Evolutionary conservation across 2,888 invertebrate genomes (phyloP), one percentile per base, ranked within the genome.

Genomic region (Lottia gigantea): DNA sequence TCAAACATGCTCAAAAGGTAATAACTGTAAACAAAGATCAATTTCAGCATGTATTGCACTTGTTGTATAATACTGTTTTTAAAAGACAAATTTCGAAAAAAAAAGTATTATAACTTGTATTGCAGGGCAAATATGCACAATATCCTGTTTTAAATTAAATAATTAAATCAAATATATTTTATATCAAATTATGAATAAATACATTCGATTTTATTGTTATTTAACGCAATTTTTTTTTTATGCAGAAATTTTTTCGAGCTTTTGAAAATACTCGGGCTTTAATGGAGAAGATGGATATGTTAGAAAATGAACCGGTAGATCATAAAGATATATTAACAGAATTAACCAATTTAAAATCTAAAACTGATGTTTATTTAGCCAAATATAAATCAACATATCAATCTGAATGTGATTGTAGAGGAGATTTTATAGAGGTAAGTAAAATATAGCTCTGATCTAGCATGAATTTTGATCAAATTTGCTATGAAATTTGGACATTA

Each of bases 1-100:
- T 55, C 3, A 55, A 55, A 55, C 55, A 14, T 55, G 55, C 55
- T 23, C 55, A 55, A 55, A 55, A 55, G 55, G 55, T 55, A 23
- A 31, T 31, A 31, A 31, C 31, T 31, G 31, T 31, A n/a, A n/a
- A n/a, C n/a, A n/a, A n/a, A 31, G 31, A 4, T 31, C 6, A 31
- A 31, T 31, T 31, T 31, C 31, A 31, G 31, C n/a, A n/a, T n/a
- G n/a, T n/a, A n/a, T n/a, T n/a, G n/a, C n/a, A n/a, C n/a, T n/a
- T n/a, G n/a, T n/a, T n/a, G n/a, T n/a, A n/a, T n/a, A n/a, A n/a
- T n/a, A n/a, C n/a, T n/a, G n/a, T n/a, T n/a, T n/a, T n/a, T n/a
- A n/a, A n/a, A n/a, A n/a, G n/a, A n/a, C n/a, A n/a, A n/a, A n/a
- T n/a, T n/a, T n/a, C n/a, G n/a, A n/a, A n/a, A n/a, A n/a, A n/a